Conservation (phyloP, 1,140 invertebrate species). For the Drosophila sucinea region DNA sequence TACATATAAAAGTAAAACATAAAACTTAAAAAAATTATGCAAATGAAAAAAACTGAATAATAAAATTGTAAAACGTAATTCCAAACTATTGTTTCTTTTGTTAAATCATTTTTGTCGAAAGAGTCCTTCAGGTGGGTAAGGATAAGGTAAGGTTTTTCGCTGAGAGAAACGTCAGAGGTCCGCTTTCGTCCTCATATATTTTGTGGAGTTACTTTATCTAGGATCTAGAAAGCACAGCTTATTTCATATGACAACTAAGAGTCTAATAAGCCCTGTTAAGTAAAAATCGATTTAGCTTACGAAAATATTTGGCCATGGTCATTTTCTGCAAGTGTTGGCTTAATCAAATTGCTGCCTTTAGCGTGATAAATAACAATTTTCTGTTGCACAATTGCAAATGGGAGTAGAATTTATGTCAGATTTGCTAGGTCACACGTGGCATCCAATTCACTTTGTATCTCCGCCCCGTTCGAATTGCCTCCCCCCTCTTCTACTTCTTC, state of each 20-base stretch:
- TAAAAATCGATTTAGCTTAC: not conserved
- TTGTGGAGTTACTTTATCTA: no score
- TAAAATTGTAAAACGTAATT: slow-evolving; percentile 52
- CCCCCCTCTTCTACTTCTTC: not conserved
- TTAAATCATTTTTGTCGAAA: not conserved
- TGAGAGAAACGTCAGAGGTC: no score
- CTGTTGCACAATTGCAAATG: slow-evolving; percentile 19
- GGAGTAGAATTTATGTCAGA: slow-evolving; percentile 22
- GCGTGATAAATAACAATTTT: slow-evolving; percentile 6
- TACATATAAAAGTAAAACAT: slow-evolving; percentile 9
- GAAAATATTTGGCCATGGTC: not conserved
- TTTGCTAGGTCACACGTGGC: slow-evolving; percentile 20
- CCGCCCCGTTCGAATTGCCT: not conserved
- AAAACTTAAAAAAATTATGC: slow-evolving; percentile 49
- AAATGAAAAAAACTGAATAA: slow-evolving; percentile 53
- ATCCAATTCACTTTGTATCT: slow-evolving; percentile 7
- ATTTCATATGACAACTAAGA: no score
- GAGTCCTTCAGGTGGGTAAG: no score
- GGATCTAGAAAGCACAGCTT: no score
- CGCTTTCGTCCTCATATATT: no score
- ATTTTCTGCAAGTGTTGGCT: not conserved
- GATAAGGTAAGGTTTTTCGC: no score
- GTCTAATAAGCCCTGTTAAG: not conserved
- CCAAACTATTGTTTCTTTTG: slow-evolving; percentile 14
- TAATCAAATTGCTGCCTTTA: slow-evolving; percentile 11